phyloP scores from a whole-genome alignment of 2,888 invertebrate species.

The Eugnorisma glareosa region DNA sequence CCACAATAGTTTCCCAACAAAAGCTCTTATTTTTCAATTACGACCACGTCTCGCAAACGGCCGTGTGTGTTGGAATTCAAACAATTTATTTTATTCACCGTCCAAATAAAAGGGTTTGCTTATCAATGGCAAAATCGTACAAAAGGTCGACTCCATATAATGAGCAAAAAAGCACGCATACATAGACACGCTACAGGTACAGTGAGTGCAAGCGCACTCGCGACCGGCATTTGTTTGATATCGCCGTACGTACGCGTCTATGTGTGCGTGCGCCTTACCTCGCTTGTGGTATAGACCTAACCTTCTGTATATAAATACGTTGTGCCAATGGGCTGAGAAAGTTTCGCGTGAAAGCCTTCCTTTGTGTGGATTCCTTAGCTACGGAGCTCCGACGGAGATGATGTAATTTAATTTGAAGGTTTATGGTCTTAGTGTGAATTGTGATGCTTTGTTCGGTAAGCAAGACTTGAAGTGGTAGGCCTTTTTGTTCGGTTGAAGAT shows the following conservation, averaged over 20 bases:
- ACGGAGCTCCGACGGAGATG: constrained; percentile 58
- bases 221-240: background rate
- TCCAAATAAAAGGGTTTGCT: constrained; percentile 75
- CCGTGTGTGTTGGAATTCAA: constrained; percentile 73
- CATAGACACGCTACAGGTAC: background rate
- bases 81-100: constrained; percentile 80
- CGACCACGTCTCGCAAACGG: constrained; percentile 66
- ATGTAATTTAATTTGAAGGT: constrained; percentile 69
- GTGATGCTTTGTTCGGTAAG: constrained; percentile 51
- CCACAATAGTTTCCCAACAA: constrained; percentile 39
- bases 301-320: constrained; percentile 6
- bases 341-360: constrained; percentile 68
- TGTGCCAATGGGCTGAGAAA: constrained; percentile 65
- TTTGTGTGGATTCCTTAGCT: constrained; percentile 72
- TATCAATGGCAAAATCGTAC: constrained; percentile 53
- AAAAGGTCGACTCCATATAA: constrained; percentile 20
- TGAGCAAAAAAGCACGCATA: background rate
- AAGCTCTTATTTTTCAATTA: constrained; percentile 78
- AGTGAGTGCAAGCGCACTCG: background rate
- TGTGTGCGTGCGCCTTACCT: background rate
- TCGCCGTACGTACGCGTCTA: background rate
- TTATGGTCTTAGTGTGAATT: constrained; percentile 55
- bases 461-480: constrained; percentile 27
- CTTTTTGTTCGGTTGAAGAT: constrained; percentile 2
- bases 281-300: background rate